A percentile compares a stretch with the other conserved stretches of the same genome.
Evolutionary conservation across 2,888 invertebrate genomes (phyloP).

Genomic region (Troglohyphantes excavatus): DNA sequence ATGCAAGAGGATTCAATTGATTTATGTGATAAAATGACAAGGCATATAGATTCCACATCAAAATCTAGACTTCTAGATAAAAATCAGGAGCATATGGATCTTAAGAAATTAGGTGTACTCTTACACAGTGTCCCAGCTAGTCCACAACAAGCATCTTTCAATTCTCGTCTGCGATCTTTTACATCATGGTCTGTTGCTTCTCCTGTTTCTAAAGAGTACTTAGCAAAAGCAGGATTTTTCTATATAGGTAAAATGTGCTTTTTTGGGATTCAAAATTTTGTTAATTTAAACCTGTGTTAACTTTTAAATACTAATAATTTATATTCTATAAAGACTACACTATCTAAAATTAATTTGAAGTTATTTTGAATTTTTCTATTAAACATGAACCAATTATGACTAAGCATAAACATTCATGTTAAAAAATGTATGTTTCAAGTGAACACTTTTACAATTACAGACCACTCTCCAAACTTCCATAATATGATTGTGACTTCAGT

Average conservation of each 20-base stretch:
- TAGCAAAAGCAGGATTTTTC: slow-evolving; percentile 95
- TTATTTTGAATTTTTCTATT: too few relatives aligned
- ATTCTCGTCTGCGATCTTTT: slow-evolving; percentile 86
- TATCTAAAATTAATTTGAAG: too few relatives aligned
- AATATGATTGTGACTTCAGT: too few relatives aligned
- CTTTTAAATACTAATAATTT: not conserved
- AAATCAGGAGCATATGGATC: slow-evolving; percentile 26
- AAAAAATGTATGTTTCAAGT: too few relatives aligned
- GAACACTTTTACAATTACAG: too few relatives aligned
- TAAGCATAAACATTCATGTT: too few relatives aligned
- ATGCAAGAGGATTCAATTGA: slow-evolving; percentile 63
- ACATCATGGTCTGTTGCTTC: slow-evolving; percentile 91
- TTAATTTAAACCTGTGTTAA: not conserved
- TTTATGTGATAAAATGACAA: slow-evolving; percentile 72
- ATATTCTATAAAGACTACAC: too few relatives aligned
- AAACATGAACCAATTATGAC: too few relatives aligned
- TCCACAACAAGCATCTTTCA: slow-evolving; percentile 66
- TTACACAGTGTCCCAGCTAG: slow-evolving; percentile 67
- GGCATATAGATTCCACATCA: not conserved
- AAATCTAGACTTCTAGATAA: slow-evolving; percentile 28
- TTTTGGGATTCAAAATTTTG: not conserved
- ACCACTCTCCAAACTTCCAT: too few relatives aligned
- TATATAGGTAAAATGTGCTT: slow-evolving; percentile 88
- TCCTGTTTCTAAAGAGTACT: slow-evolving; percentile 89
- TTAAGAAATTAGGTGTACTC: slow-evolving; percentile 73